Percentiles rank a stretch among this genome's conserved stretches.
These are phyloP conservation scores for Nothobranchius furzeri DNA, from an alignment of 2,113 vertebrate species.

Conservation along the genomic window DNA sequence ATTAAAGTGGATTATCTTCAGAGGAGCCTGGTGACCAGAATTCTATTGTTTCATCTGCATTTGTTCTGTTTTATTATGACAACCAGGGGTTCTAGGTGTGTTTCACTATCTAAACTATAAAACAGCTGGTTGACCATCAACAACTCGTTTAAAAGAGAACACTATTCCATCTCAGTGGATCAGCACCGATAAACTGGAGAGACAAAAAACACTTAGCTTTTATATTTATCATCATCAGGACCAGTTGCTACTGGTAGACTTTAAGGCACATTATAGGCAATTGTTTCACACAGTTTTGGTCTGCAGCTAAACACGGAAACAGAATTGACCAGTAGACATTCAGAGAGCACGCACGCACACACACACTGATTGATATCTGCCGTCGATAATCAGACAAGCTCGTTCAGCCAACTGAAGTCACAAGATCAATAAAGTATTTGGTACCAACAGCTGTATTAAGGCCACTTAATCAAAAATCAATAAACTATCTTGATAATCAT, in stretches of 20 bases:
- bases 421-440: conserved; percentile 44
- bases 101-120: too few relatives aligned
- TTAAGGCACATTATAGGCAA: conserved; percentile 50
- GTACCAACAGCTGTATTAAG: conserved; percentile 28
- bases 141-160: too few relatives aligned
- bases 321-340: neutral
- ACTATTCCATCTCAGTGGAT: too few relatives aligned
- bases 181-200: too few relatives aligned
- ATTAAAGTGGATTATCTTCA: too few relatives aligned
- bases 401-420: conserved; percentile 25
- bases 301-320: conserved; percentile 14
- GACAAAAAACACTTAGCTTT: neutral
- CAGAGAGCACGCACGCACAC: neutral
- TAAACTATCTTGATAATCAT: neutral
- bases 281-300: conserved; percentile 32
- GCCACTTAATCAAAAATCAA: conserved; percentile 24
- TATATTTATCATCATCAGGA: neutral
- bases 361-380: conserved; percentile 10
- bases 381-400: conserved; percentile 3
- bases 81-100: too few relatives aligned
- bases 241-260: neutral
- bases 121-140: too few relatives aligned
- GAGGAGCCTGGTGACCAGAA: too few relatives aligned
- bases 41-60: too few relatives aligned
- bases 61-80: too few relatives aligned